Base-by-base conservation (phyloP, 2,888 invertebrate genomes). In the Dinocampus coccinellae region DNA sequence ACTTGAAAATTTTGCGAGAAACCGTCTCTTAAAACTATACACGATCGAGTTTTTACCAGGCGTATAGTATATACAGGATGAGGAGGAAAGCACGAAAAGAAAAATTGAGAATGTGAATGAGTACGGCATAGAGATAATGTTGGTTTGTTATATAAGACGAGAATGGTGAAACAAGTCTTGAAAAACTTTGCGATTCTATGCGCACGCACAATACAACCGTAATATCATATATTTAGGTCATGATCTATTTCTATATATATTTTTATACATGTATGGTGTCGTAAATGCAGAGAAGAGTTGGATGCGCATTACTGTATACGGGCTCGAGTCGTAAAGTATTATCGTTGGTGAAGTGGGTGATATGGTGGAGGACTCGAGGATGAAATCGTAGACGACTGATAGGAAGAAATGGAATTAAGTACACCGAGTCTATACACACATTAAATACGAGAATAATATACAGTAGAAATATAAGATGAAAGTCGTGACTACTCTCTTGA, bases 401-500 rank as follows among this genome's bases (percentile, higher is more conserved):
- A 67, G 60, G 57, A 36, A 20, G 33, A 42, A 16, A 13, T 55
- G 29, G 65, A 34, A 64, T 24, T 62, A 10, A 9, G 42, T 42
- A 60, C 20, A 33, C 34, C 34, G 13, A 20, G 34, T 4, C 29
- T 39, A 16, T 47, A 47, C 47, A 47, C 16, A 16, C 47, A 47
- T 16, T 47, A n/a, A 20, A 16, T 16, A 47, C 16, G 20, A 47
- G 20, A 7, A 47, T 47, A 7, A n/a, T n/a, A n/a, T n/a, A 3
- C 16, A 16, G 47, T 16, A 16, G 16, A 1, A n/a, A n/a, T n/a
- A n/a, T n/a, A n/a, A n/a, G n/a, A 34, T 36, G 64, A 36, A 71
- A 67, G 63, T 72, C 72, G 72, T 72, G 72, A 72, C 72, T 72
- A 72, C 67, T 72, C 72, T 67, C 72, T 67, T 67, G 72, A 72